Evolutionary conservation across 2,113 vertebrate species (phyloP).

Genomic region (Alectura lathami): DNA sequence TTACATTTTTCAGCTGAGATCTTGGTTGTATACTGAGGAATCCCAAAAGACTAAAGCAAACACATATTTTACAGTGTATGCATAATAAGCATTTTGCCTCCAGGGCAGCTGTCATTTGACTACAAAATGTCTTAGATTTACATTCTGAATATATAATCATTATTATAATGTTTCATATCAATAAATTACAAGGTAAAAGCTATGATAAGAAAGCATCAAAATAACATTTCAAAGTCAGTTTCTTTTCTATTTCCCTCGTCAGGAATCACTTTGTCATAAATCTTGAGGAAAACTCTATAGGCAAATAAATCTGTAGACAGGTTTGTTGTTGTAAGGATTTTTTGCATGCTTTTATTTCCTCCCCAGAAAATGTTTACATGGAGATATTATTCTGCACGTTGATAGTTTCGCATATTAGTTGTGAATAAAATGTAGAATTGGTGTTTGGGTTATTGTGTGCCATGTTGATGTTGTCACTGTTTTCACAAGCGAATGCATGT

Average conservation of each 20-base stretch:
- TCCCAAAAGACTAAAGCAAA: slow-evolving; percentile 34
- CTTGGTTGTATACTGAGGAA: background rate
- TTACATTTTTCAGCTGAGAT: slow-evolving; percentile 25
- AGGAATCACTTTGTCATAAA: background rate
- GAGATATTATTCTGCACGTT: background rate
- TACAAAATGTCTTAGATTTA: slow-evolving; percentile 13
- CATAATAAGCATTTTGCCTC: slow-evolving; percentile 42
- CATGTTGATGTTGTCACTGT: background rate
- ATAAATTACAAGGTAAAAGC: background rate
- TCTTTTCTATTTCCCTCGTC: background rate
- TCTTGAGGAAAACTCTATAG: background rate
- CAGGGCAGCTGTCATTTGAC: background rate
- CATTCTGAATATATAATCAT: background rate
- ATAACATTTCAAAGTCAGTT: background rate
- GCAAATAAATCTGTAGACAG: background rate
- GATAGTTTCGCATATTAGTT: background rate
- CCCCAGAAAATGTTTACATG: background rate
- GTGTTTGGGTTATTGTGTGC: background rate
- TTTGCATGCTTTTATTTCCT: background rate
- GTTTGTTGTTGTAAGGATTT: background rate
- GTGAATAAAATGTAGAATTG: background rate
- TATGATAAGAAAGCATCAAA: background rate
- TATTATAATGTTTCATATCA: background rate
- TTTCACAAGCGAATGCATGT: background rate
- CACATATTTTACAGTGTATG: background rate